phyloP scores from a whole-genome alignment of 64 coral and sea anemone genomes.

The Montipora capricornis region DNA sequence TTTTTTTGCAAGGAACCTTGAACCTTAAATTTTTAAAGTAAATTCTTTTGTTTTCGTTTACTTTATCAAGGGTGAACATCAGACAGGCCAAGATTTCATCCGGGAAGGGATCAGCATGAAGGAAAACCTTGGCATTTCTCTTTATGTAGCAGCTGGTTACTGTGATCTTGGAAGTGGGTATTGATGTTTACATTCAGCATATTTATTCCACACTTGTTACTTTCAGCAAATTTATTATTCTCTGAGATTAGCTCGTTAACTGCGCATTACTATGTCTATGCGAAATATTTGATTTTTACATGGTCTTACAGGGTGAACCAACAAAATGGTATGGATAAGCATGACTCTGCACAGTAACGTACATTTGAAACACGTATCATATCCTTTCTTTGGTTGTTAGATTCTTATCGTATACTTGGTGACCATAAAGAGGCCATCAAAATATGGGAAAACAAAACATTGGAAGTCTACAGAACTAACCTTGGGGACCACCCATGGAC shows the following conservation, averaged over 20 bases:
- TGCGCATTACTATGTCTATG: no score
- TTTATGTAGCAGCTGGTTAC: not conserved
- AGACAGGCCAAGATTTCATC: not conserved
- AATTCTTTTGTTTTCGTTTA: no score
- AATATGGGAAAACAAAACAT: not conserved
- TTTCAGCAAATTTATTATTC: no score
- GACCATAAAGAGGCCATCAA: constrained; percentile 24
- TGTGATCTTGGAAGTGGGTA: constrained; percentile 45
- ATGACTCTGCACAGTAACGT: not conserved
- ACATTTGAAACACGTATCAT: not conserved
- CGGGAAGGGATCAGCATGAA: not conserved
- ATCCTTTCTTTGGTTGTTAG: not conserved
- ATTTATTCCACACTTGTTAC: no score
- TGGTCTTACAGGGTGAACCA: no score
- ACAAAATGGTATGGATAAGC: no score
- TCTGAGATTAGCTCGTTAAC: no score
- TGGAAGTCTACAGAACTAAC: constrained; percentile 23
- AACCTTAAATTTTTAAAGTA: no score
- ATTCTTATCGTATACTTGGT: not conserved
- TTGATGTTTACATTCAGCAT: not conserved
- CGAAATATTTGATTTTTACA: no score
- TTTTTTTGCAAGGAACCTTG: no score
- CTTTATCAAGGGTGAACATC: not conserved
- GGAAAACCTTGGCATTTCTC: not conserved
- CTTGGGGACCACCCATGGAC: constrained; percentile 72